These are phyloP conservation scores for Aproaerema taeniolella DNA, from an alignment of 2,888 invertebrate genomes.

Conservation along the genomic window DNA sequence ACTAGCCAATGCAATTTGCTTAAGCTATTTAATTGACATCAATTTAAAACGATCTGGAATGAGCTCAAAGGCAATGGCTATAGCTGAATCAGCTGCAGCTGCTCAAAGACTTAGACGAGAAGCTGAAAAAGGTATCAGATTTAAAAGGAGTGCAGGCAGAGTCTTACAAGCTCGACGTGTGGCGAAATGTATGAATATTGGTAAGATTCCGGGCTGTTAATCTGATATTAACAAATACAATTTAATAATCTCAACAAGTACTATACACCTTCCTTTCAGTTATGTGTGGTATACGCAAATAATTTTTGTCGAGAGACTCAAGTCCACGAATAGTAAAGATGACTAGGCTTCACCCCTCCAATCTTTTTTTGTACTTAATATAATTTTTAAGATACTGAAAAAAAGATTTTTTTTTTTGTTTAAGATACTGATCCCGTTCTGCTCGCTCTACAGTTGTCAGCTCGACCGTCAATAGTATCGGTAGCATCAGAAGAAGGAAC, in stretches of 20 bases:
- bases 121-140: slow-evolving; percentile 64
- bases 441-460: slow-evolving; percentile 67
- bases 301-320: too few relatives aligned
- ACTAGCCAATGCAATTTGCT: slow-evolving; percentile 63
- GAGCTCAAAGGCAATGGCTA: slow-evolving; percentile 55
- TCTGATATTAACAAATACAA: too few relatives aligned
- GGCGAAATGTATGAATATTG: slow-evolving; percentile 68
- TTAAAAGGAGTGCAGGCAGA: slow-evolving; percentile 63
- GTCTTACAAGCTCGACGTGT: slow-evolving; percentile 64
- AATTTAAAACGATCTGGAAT: slow-evolving; percentile 70
- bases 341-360: too few relatives aligned
- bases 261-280: too few relatives aligned
- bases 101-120: slow-evolving; percentile 62
- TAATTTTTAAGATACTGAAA: not conserved
- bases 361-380: too few relatives aligned
- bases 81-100: slow-evolving; percentile 66
- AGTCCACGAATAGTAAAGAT: too few relatives aligned
- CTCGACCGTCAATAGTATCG: slow-evolving; percentile 69
- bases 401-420: not conserved
- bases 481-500: slow-evolving; percentile 67
- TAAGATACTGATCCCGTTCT: slow-evolving; percentile 65
- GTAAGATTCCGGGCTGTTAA: too few relatives aligned
- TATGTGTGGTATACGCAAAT: too few relatives aligned
- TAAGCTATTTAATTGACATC: slow-evolving; percentile 62
- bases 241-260: too few relatives aligned